Percentiles rank a stretch among this genome's conserved stretches.
Evolutionary conservation across 2,888 invertebrate species (phyloP).

Genomic region (Brenthis daphne): DNA sequence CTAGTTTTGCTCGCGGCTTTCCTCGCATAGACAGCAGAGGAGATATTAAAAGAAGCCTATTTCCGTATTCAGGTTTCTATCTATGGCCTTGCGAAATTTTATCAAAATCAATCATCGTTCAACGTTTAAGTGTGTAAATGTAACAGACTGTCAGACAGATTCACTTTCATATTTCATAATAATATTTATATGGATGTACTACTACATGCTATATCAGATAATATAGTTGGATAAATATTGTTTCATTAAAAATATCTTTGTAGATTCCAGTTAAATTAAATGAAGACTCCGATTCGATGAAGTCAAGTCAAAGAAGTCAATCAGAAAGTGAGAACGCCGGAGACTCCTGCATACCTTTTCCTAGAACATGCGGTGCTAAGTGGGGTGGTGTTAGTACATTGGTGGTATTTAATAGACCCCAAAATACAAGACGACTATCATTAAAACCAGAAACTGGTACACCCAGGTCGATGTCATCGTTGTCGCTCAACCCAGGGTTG

Average conservation of each 20-base stretch:
- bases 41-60: too few relatives aligned
- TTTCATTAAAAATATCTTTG: slow-evolving; percentile 3
- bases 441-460: slow-evolving; percentile 88
- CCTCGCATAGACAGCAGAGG: too few relatives aligned
- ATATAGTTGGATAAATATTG: too few relatives aligned
- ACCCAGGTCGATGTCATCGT: slow-evolving; percentile 81
- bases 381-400: slow-evolving; percentile 94
- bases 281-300: slow-evolving; percentile 76
- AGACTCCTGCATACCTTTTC: slow-evolving; percentile 95
- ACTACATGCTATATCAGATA: too few relatives aligned
- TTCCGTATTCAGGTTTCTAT: too few relatives aligned
- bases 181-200: too few relatives aligned
- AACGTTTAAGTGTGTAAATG: too few relatives aligned
- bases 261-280: slow-evolving; percentile 82
- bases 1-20: too few relatives aligned
- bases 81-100: too few relatives aligned
- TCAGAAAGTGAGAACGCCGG: slow-evolving; percentile 79
- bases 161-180: too few relatives aligned
- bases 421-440: slow-evolving; percentile 85
- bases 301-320: slow-evolving; percentile 74
- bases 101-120: too few relatives aligned
- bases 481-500: slow-evolving; percentile 66
- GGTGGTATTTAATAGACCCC: slow-evolving; percentile 92
- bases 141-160: too few relatives aligned
- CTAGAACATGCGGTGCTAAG: slow-evolving; percentile 95